A percentile compares a stretch with the other conserved stretches of the same genome.
These are phyloP conservation scores for Ericerus pela DNA, from an alignment of 1,140 invertebrate species.

Conservation along the genomic window DNA sequence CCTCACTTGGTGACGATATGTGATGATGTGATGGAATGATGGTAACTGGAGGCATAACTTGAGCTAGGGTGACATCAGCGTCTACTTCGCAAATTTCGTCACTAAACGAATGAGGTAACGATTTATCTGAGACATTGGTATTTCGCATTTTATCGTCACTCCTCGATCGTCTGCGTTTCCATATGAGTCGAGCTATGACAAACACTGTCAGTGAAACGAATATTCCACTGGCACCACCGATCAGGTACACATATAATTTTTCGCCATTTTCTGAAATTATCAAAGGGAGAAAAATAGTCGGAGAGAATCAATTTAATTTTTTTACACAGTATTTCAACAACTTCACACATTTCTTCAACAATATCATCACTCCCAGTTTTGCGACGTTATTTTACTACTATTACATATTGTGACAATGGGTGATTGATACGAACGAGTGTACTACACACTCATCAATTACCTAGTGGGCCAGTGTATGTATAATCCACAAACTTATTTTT, in stretches of 20 bases:
- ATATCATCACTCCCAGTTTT: background rate
- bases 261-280: conserved; percentile 52
- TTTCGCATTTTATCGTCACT: conserved; percentile 37
- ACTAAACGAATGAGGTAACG: conserved; percentile 49
- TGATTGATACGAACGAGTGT: too few species aligned
- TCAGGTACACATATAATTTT: conserved; percentile 59
- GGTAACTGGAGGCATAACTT: conserved; percentile 19
- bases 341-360: background rate
- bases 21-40: conserved; percentile 18
- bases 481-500: too few species aligned
- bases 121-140: conserved; percentile 33
- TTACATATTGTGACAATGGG: too few species aligned
- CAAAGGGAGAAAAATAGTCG: background rate
- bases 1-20: conserved; percentile 21
- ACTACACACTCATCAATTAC: too few species aligned
- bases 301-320: background rate
- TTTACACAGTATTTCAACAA: background rate
- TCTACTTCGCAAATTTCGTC: conserved; percentile 57
- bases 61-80: conserved; percentile 46
- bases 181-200: conserved; percentile 46
- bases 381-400: background rate
- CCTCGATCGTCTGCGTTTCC: conserved; percentile 39
- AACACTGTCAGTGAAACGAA: conserved; percentile 44
- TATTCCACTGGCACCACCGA: conserved; percentile 44
- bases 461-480: too few species aligned